Evolutionary conservation across 1,140 invertebrate genomes (phyloP), one percentile per base, ranked within the genome.

Genomic region (Drosophila rhopaloa): DNA sequence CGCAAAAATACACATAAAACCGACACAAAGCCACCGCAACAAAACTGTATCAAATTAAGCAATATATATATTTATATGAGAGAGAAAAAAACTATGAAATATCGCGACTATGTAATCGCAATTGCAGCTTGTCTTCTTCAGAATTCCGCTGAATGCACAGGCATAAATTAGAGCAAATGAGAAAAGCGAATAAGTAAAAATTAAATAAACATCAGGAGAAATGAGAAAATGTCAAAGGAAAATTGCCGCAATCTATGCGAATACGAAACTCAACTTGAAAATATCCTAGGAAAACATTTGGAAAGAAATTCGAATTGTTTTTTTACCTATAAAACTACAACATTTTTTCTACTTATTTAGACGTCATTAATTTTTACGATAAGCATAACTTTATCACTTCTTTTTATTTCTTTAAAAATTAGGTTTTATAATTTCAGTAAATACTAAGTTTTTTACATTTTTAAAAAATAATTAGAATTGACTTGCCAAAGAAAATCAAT

Each of bases 121-220:
- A 29, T 13, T 37, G 50, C 55, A 43, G 4, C 57, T 37, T 37
- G 14, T 19, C 14, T 37, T 32, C 13, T 19, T 11, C 29, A 1
- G 37, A 53, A 53, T 37, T 53, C 14, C 32, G 50, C 56, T 37
- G 41, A 24, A 47, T 47, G 46, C 58, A 14, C 27, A 48, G 48
- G 65, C 74, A 50, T 60, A 86, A 85, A 86, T 81, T 86, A 86
- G 46, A n/a, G 74, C 68, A 79, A 85, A 85, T 76, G 71, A 56
- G 65, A 83, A 83, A 79, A 76, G 44, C 54, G 78, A 81, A 79
- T 58, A 37, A 77, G 67, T 62, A 67, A 63, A 81, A 85, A 85
- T 85, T 81, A 78, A 85, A 86, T 86, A 85, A 85, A 71, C 84
- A 81, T 61, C 59, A 48, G 58, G 78, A 76, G 71, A 47, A 53